Base-by-base conservation (phyloP, 1,140 invertebrate species). In the Capitella teleta region DNA sequence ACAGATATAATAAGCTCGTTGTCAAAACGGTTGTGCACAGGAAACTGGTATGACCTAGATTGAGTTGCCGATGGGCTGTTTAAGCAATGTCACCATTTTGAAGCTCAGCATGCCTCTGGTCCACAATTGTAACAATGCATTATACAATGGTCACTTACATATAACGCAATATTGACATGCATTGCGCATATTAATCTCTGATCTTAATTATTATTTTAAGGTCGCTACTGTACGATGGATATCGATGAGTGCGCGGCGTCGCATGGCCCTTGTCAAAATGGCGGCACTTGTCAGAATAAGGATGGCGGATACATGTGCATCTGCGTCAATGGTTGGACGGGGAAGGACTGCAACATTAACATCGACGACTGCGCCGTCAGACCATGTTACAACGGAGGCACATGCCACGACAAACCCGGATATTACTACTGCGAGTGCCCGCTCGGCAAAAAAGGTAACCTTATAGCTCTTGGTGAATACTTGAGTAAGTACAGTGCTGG, bases 341-440 rank as follows among this genome's bases (percentile, higher is more conserved):
- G 93, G 8, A 76, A 82, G 18, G 85, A 92, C 61, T 97, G 92
- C 66, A 82, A 87, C 14, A 82, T 84, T 32, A 95, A 96, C 62
- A 93, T 87, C 1, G 89, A 69, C 47, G 67, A 72, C 56, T 72
- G 69, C 53, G 37, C 40, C n/a, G 47, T 21, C 0, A 54, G 28
- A 5, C 63, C 90, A 0, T 98, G 95, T 70, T 91, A 93, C 72
- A 93, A 97, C 63, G 92, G 89, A 0, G 93, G 91, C 25, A 97
- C 91, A 0, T 98, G 94, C 68, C 87, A 93, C 57, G 92, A 97
- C 63, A 77, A 87, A 18, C 90, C 96, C 26, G 92, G 86, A 48
- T 97, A 93, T 74, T 98, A 94, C 74, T 85, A 86, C 64, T 98
- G 95, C 70, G 82, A 86, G 54, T 98, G 94, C 73, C 90, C 90